phyloP scores from a whole-genome alignment of 2,888 invertebrate species.

The Prenolepis imparis region DNA sequence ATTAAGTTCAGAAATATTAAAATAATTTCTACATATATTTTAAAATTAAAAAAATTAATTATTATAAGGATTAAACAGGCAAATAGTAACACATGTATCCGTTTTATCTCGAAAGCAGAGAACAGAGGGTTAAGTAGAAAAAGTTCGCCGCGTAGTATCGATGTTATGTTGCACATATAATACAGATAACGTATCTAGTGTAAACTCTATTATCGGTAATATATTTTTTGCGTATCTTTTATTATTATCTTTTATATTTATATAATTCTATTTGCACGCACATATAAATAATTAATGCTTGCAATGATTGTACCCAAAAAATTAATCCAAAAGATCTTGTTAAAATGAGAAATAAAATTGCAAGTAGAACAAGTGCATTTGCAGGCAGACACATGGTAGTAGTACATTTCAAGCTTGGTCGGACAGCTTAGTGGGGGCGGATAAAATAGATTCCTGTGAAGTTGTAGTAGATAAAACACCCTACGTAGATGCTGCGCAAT shows the following conservation, averaged over 20 bases:
- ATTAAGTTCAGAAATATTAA: background rate
- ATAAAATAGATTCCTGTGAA: conserved; percentile 61
- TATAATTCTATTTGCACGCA: background rate
- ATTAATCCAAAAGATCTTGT: background rate
- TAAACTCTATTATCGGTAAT: conserved; percentile 38
- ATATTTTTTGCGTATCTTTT: background rate
- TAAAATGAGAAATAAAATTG: background rate
- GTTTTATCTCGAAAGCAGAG: conserved; percentile 41
- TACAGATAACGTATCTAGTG: conserved; percentile 36
- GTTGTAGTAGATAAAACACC: background rate
- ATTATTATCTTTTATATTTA: background rate
- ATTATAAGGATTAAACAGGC: background rate
- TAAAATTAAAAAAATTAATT: background rate
- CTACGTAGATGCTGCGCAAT: background rate
- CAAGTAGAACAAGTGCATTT: conserved; percentile 1
- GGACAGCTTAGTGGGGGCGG: conserved; percentile 33
- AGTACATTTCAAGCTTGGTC: conserved; percentile 55
- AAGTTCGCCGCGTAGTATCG: background rate
- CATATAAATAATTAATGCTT: background rate
- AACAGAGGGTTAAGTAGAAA: conserved; percentile 61
- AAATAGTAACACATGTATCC: background rate
- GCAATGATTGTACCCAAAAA: background rate
- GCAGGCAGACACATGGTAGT: conserved; percentile 44
- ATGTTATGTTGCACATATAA: background rate
- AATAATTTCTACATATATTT: background rate